Conservation (phyloP, 2,113 vertebrate genomes). For the Equus quagga region DNA sequence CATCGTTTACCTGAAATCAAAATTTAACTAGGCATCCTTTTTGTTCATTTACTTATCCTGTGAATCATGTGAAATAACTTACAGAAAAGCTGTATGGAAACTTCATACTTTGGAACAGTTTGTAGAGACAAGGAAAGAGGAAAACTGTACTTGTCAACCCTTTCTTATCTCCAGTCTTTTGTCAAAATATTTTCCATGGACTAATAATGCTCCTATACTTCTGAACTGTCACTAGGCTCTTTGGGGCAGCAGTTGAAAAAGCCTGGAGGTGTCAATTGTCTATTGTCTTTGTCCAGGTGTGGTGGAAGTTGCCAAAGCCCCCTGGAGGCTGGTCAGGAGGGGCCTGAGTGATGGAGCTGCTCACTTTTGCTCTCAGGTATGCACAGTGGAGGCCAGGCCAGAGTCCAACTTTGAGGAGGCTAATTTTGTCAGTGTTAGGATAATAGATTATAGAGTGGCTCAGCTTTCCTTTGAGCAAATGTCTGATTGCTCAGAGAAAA, state of each 20-base stretch:
- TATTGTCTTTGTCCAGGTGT: not conserved
- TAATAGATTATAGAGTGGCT: no score
- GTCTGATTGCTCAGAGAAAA: not conserved
- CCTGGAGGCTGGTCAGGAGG: not conserved
- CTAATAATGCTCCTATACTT: not conserved
- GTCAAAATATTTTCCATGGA: not conserved
- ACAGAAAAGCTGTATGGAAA: not conserved
- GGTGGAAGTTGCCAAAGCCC: no score
- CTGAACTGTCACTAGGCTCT: not conserved
- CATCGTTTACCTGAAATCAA: not conserved
- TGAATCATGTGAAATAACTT: not conserved
- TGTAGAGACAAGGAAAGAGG: not conserved
- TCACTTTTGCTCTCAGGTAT: not conserved
- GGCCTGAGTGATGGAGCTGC: fast-evolving
- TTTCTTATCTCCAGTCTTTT: not conserved
- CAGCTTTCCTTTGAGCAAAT: not conserved
- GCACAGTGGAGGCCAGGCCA: not conserved
- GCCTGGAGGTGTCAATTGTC: not conserved
- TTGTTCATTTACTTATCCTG: not conserved
- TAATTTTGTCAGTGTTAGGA: not conserved
- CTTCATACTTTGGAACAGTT: not conserved
- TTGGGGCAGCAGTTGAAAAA: not conserved
- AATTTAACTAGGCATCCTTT: no score
- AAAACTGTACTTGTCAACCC: not conserved
- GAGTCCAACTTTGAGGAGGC: not conserved